A percentile compares a stretch with the other conserved stretches of the same genome.
Evolutionary conservation across 2,888 invertebrate species (phyloP).

Genomic region (Calliphora vomitoria): DNA sequence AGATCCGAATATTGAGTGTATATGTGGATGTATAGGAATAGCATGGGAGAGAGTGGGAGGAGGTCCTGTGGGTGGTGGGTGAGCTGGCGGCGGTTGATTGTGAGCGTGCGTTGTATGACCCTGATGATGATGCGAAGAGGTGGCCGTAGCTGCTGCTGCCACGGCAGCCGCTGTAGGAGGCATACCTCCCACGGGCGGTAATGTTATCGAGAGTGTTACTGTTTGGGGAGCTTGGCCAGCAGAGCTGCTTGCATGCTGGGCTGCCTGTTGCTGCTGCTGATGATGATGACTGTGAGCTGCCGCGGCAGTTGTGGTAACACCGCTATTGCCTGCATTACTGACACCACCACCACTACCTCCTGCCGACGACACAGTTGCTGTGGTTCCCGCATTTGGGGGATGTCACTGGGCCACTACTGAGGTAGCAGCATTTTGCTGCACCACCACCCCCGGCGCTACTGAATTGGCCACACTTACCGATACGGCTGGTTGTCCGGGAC

Average conservation of each 20-base stretch:
- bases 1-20: slow-evolving; percentile 85
- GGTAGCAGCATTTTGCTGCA: slow-evolving; percentile 83
- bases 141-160: slow-evolving; percentile 77
- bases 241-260: slow-evolving; percentile 71
- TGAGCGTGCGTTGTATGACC: slow-evolving; percentile 72
- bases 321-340: slow-evolving; percentile 2
- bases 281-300: slow-evolving; percentile 76
- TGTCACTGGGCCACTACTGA: slow-evolving; percentile 85
- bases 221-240: slow-evolving; percentile 79
- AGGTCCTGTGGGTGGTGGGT: slow-evolving; percentile 78
- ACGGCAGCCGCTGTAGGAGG: slow-evolving; percentile 80
- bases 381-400: slow-evolving; percentile 82
- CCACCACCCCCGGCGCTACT: slow-evolving; percentile 82
- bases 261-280: slow-evolving; percentile 75
- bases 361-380: slow-evolving; percentile 78
- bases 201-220: slow-evolving; percentile 82
- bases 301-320: slow-evolving; percentile 72
- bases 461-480: slow-evolving; percentile 83
- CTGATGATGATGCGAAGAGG: slow-evolving; percentile 75
- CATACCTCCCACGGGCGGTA: slow-evolving; percentile 80
- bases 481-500: slow-evolving; percentile 79
- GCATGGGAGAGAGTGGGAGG: slow-evolving; percentile 82
- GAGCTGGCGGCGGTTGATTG: slow-evolving; percentile 74
- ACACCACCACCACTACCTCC: slow-evolving; percentile 71
- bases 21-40: slow-evolving; percentile 84